Evolutionary conservation across 2,888 invertebrate genomes (phyloP).

Genomic region (Heliconius ismenius): DNA sequence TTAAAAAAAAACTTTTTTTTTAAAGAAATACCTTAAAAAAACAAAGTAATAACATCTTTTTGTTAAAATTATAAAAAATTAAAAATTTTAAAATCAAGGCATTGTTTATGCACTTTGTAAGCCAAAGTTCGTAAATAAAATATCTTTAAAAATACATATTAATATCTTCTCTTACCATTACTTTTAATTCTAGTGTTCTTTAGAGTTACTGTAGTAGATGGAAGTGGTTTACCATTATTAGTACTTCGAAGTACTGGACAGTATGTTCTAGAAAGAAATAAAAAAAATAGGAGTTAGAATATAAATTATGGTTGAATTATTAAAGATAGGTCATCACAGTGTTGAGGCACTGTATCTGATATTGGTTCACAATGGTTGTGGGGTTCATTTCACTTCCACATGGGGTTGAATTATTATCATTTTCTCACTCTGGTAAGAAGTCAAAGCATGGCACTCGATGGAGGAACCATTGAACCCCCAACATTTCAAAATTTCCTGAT

Average conservation of each 20-base stretch:
- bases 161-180: slow-evolving; percentile 69
- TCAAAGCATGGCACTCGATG: too few species aligned
- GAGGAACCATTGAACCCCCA: too few species aligned
- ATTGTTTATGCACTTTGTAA: not conserved
- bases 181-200: slow-evolving; percentile 74
- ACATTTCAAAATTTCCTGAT: too few species aligned
- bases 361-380: too few species aligned
- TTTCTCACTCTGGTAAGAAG: too few species aligned
- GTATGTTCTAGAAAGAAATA: slow-evolving; percentile 65
- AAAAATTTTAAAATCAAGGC: not conserved
- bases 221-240: slow-evolving; percentile 67
- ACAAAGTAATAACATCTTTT: not conserved
- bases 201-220: slow-evolving; percentile 71
- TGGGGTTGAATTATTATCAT: too few species aligned
- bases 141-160: slow-evolving; percentile 1
- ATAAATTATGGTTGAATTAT: not conserved
- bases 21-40: not conserved
- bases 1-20: not conserved
- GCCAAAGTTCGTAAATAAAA: not conserved
- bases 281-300: not conserved
- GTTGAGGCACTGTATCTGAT: too few species aligned
- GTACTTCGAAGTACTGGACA: slow-evolving; percentile 65
- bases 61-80: not conserved
- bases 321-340: too few species aligned
- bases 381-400: too few species aligned